Evolutionary conservation across 2,888 invertebrate species (phyloP).

Genomic region (Mimas tiliae): DNA sequence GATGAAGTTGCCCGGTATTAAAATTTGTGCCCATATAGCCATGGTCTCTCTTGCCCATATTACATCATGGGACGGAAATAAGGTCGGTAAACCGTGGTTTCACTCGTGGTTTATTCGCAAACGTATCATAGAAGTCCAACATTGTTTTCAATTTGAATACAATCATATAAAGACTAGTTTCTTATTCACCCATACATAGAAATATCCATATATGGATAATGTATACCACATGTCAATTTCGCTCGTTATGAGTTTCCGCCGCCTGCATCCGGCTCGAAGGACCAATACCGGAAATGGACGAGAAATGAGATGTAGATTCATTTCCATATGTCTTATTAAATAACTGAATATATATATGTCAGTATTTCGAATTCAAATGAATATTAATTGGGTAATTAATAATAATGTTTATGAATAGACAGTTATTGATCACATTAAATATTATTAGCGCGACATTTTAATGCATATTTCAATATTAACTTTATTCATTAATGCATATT

Average conservation of each 20-base stretch:
- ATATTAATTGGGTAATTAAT: constrained; percentile 7
- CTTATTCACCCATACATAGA: not conserved
- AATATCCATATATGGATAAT: constrained; percentile 27
- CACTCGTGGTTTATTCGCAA: too few species aligned
- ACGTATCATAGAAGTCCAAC: too few species aligned
- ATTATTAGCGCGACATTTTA: not conserved
- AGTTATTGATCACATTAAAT: not conserved
- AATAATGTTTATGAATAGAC: not conserved
- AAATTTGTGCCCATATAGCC: too few species aligned
- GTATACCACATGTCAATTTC: constrained; percentile 48
- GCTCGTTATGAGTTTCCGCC: constrained; percentile 75
- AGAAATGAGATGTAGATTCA: constrained; percentile 10
- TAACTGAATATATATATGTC: not conserved
- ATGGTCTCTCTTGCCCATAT: too few species aligned
- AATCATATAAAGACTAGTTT: not conserved
- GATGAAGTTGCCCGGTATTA: too few species aligned
- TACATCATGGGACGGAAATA: too few species aligned
- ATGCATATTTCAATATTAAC: constrained; percentile 7
- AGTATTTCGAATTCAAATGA: not conserved
- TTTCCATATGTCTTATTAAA: not conserved
- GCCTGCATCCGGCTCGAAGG: constrained; percentile 67
- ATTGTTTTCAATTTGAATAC: not conserved
- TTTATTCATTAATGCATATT: not conserved
- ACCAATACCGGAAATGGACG: constrained; percentile 59
- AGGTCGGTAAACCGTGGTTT: too few species aligned